Conservation (phyloP, 23 tunicate genomes). For the Oikopleura albicans region DNA sequence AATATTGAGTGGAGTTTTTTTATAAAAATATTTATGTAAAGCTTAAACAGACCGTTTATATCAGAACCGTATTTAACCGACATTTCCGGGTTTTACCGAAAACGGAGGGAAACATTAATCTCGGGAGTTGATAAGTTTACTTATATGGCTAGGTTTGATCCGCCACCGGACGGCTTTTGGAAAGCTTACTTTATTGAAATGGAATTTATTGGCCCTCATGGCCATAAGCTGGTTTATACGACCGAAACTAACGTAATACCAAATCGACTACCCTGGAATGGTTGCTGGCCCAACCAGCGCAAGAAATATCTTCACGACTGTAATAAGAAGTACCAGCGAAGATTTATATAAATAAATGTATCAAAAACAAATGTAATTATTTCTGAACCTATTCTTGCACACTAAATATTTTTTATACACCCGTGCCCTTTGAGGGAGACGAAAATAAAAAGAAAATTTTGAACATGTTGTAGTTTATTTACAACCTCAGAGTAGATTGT, state of each 20-base stretch:
- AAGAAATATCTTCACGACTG: background rate
- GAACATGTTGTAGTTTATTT: no score
- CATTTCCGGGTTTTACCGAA: background rate
- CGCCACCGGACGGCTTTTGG: slow-evolving; percentile 4
- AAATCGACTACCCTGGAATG: background rate
- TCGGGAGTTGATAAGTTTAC: background rate
- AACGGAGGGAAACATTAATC: background rate
- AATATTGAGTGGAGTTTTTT: no score
- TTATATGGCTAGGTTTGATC: background rate
- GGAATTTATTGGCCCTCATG: background rate
- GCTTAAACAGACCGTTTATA: background rate
- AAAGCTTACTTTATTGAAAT: slow-evolving; percentile 8
- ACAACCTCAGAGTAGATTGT: no score
- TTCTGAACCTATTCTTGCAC: no score
- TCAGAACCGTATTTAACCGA: background rate
- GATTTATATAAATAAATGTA: background rate
- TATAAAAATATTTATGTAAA: no score
- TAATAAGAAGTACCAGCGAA: background rate
- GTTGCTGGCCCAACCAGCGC: slow-evolving; percentile 10
- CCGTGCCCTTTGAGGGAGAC: no score
- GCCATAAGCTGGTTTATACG: background rate
- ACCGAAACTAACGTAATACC: slow-evolving; percentile 10
- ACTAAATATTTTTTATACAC: no score
- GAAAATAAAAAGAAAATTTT: no score
- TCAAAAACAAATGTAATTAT: no score